Base-by-base conservation (phyloP, 1,140 invertebrate species). In the Drosophila nasuta region DNA sequence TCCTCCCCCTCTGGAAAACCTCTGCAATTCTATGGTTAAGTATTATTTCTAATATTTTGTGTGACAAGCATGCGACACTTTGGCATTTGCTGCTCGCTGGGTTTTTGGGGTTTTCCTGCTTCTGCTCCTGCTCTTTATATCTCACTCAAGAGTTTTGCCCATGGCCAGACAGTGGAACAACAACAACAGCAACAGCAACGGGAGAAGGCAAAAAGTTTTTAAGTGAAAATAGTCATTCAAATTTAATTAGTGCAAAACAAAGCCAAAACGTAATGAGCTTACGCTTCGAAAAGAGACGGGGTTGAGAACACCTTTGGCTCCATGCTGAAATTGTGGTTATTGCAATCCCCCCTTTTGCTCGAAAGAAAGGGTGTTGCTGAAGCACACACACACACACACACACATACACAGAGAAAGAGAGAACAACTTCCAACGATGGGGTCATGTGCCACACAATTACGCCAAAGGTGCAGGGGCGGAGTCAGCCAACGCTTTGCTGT, bases 1-100 rank as follows among this genome's bases (percentile, higher is more conserved):
- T 25, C 20, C 20, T 4, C 20, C 20, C 20, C 3, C 3, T 3
- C 2, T 20, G 58, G 43, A 89, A 89, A 89, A 89, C 71, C 85
- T 89, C 75, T 81, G 85, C 86, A 76, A 85, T 85, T 89, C 85
- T 89, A 82, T 89, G 85, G 85, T 81, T 89, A 89, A 89, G 85
- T 89, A 90, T 89, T 79, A 90, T 89, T 89, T 89, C 85, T 90
- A 89, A 89, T 89, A 89, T 89, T 87, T 87, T 89, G 85, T 89
- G 85, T 81, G 81, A 89, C 81, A 89, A 74, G 75, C 83, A 78
- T 83, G 86, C 83, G 85, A 88, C 81, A 88, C 81, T 88, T 88
- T 88, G 85, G 83, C 77, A 88, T 88, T 88, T 78, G 38, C 38
- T 67, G 60, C 38, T 59, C 20, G 52, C 20, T 51, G 66, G 62